Evolutionary conservation across 2,797 vertebrate genomes (phyloP), one percentile per base, ranked within the genome.

Genomic region (Xenopus petersii): DNA sequence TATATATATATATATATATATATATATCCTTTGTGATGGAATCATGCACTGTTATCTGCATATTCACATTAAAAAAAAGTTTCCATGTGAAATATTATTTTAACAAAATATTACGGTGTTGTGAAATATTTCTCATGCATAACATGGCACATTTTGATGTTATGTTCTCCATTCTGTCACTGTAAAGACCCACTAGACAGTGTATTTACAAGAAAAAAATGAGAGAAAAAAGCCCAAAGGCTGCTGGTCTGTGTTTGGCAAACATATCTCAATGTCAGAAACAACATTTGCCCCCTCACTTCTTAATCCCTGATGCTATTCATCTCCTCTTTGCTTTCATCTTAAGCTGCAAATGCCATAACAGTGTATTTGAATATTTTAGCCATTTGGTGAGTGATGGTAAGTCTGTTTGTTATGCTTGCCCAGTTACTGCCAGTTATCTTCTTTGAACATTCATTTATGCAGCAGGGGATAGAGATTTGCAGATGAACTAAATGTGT

Each of bases 401-500:
- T 15, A 15, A 15, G 59, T 47, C 73, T 24, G 51, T 48, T 70
- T 75, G 33, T 59, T 10, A 55, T 42, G 67, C 67, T 56, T 17
- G 67, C 60, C 54, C 61, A 58, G 51, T 65, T 70, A 21, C 67
- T 60, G 67, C 67, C 49, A 70, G 30, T 75, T 70, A 75, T 56
- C 67, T 56, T 75, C 55, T 64, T 21, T 55, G 59, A 70, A 65
- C 67, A 70, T 59, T 70, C 55, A 70, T 75, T 75, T 70, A 70
- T 65, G 54, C 74, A 59, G 62, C 67, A 49, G 42, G 49, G 67
- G 67, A 75, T 26, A 47, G 59, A 75, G 74, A 70, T 75, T 64
- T 70, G 67, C 61, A 75, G 73, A 75, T 70, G 74, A 70, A 75
- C 49, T 64, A 58, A 70, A 70, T 70, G 74, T 16, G 15, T 75